These are phyloP conservation scores for Oryzias dopingdopingensis DNA, from an alignment of 2,797 vertebrate genomes.

Conservation along the genomic window DNA sequence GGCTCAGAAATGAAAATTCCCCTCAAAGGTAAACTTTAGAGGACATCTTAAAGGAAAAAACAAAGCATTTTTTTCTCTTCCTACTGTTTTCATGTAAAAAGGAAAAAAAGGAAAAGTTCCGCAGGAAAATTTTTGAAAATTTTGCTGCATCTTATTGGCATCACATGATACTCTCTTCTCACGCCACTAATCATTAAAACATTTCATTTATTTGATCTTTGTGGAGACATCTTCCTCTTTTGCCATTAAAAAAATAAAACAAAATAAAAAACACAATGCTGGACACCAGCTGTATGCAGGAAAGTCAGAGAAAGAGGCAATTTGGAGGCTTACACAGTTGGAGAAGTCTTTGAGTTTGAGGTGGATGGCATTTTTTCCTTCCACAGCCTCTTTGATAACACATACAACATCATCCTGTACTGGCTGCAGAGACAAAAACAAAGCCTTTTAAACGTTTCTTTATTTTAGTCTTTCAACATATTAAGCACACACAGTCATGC, in stretches of 20 bases:
- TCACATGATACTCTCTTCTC: not conserved
- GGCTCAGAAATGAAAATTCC: constrained; percentile 15
- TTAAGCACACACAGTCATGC: too few relatives aligned
- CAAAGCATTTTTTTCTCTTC: constrained; percentile 9
- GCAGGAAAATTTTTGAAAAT: not conserved
- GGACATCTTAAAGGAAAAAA: constrained; percentile 10
- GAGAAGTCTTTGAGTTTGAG: constrained; percentile 68
- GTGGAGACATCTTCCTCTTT: constrained; percentile 1
- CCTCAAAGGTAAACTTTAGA: constrained; percentile 11
- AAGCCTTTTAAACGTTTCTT: constrained; percentile 1
- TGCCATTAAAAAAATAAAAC: not conserved
- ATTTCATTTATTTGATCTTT: not conserved
- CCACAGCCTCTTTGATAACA: constrained; percentile 64
- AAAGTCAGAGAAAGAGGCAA: not conserved
- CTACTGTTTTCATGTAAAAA: not conserved
- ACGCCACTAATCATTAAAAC: not conserved
- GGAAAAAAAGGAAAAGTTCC: not conserved
- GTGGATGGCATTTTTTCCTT: constrained; percentile 69
- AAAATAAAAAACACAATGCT: not conserved
- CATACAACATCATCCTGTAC: constrained; percentile 64
- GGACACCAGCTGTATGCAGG: not conserved
- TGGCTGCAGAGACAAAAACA: constrained; percentile 41
- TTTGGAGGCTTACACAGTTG: constrained; percentile 73
- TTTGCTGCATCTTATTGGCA: not conserved
- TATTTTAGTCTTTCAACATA: not conserved